Percentiles rank a stretch among this genome's conserved stretches.
Conservation (phyloP, 2,797 vertebrate species). For the Anguilla marmorata region DNA sequence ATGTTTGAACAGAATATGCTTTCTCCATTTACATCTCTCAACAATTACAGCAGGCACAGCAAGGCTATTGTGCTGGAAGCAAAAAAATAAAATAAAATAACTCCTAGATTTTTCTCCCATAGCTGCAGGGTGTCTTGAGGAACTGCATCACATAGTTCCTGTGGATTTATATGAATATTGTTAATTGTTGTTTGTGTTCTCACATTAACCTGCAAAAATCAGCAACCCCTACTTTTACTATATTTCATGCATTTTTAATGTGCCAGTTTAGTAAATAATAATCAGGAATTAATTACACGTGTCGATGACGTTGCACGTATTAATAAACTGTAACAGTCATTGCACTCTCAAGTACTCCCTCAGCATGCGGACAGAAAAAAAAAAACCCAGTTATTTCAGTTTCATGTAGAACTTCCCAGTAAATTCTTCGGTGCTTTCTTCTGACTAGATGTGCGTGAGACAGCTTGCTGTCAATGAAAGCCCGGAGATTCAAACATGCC, state of each 20-base stretch:
- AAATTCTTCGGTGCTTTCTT: background rate
- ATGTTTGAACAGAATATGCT: background rate
- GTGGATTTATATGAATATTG: background rate
- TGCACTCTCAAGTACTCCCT: background rate
- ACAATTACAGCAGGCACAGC: background rate
- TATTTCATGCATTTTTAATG: background rate
- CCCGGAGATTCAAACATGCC: background rate
- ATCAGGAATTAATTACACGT: background rate
- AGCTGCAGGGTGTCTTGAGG: background rate
- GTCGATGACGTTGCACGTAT: background rate
- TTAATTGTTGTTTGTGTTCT: background rate
- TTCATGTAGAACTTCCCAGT: background rate
- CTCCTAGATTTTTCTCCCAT: background rate
- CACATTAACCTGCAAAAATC: background rate
- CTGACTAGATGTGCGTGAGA: background rate
- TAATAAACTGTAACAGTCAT: background rate
- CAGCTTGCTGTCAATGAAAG: background rate
- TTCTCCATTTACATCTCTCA: background rate
- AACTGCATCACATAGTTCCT: background rate
- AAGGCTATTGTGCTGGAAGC: background rate
- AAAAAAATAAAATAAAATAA: background rate
- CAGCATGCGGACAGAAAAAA: background rate
- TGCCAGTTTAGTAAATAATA: background rate
- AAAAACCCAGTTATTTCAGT: background rate
- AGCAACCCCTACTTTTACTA: background rate